Evolutionary conservation across 2,888 invertebrate genomes (phyloP).

Genomic region (Heliconius ismenius): DNA sequence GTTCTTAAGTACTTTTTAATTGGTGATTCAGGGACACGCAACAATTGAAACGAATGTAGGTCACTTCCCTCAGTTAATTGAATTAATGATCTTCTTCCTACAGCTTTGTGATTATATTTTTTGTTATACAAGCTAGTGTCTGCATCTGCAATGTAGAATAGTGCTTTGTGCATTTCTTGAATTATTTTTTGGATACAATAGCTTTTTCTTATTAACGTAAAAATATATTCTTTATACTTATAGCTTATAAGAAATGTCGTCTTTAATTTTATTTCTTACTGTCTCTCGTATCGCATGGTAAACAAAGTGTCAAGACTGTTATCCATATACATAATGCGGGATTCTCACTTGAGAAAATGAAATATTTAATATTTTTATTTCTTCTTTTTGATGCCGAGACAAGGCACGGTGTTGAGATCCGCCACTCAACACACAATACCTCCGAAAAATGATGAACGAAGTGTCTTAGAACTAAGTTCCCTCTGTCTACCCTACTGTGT

Average conservation of each 20-base stretch:
- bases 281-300: neutral
- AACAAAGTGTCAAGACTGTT: neutral
- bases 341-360: neutral
- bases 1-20: slow-evolving; percentile 72
- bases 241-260: neutral
- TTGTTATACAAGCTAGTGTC: slow-evolving; percentile 13
- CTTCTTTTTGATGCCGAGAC: too few species aligned
- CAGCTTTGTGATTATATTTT: slow-evolving; percentile 32
- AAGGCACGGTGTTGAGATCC: too few species aligned
- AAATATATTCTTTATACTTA: neutral
- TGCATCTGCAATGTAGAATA: slow-evolving; percentile 6
- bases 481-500: too few species aligned
- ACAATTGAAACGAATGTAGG: slow-evolving; percentile 64
- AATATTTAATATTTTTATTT: neutral
- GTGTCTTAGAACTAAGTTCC: too few species aligned
- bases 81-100: slow-evolving; percentile 47
- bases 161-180: neutral
- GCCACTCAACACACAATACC: too few species aligned
- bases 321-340: neutral
- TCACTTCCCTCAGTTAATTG: slow-evolving; percentile 54
- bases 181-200: neutral
- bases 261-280: too few species aligned
- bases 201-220: too few species aligned
- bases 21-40: slow-evolving; percentile 65
- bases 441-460: too few species aligned